phyloP scores from a whole-genome alignment of 1,140 invertebrate species.

The Mamestra configurata region DNA sequence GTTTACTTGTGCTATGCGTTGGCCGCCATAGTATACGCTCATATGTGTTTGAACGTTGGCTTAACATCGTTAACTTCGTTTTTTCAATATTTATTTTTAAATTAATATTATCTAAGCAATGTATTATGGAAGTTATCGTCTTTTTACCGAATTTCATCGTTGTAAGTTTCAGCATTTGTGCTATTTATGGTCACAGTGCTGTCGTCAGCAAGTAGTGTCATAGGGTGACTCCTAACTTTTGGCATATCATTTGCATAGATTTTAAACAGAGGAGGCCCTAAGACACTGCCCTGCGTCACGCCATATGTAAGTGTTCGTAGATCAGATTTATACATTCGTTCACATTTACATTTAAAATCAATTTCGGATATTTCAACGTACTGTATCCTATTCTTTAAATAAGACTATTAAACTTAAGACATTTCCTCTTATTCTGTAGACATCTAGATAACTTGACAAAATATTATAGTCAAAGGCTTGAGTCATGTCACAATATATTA shows the following conservation, averaged over 20 bases:
- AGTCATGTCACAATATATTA: not conserved
- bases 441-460: not conserved
- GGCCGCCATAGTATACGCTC: not conserved
- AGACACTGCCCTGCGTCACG: not conserved
- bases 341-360: not conserved
- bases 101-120: not conserved
- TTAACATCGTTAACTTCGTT: not conserved
- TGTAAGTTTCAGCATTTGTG: not conserved
- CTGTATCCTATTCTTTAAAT: not conserved
- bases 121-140: not conserved
- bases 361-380: not conserved
- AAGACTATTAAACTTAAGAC: not conserved
- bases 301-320: not conserved
- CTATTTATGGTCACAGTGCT: not conserved
- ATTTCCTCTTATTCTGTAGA: not conserved
- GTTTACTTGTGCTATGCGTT: not conserved
- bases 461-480: not conserved
- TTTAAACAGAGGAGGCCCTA: no score
- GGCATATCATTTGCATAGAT: not conserved
- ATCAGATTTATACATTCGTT: not conserved
- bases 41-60: not conserved
- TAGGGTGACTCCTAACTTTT: not conserved
- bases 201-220: conserved; percentile 3
- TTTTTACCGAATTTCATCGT: not conserved
- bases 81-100: not conserved